These are phyloP conservation scores for Phyllotreta striolata DNA, from an alignment of 2,888 invertebrate genomes.

Conservation along the genomic window DNA sequence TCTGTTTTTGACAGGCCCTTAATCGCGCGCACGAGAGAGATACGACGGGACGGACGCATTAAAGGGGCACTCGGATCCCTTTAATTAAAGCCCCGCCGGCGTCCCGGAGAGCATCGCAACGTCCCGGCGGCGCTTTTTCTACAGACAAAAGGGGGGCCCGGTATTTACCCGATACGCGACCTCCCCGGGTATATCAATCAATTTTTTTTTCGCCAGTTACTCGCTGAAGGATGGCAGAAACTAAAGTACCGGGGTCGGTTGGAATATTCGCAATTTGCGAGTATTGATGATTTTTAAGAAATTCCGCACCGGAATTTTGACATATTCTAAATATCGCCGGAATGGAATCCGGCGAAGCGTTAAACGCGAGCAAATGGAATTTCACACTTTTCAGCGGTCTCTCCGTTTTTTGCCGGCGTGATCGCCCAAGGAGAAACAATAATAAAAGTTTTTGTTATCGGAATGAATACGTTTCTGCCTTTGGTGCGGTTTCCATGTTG, in stretches of 20 bases:
- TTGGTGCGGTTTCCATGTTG: conserved; percentile 24
- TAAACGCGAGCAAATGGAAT: conserved; percentile 31
- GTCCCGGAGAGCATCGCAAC: conserved; percentile 27
- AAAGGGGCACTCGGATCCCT: conserved; percentile 60
- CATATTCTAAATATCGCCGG: conserved; percentile 8
- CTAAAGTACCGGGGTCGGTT: too few relatives aligned
- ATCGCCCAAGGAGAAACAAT: conserved; percentile 28
- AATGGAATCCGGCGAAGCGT: conserved; percentile 18
- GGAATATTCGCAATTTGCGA: too few relatives aligned
- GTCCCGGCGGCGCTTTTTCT: conserved; percentile 17
- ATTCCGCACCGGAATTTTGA: background rate
- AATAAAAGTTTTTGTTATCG: conserved; percentile 24
- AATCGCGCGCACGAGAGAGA: conserved; percentile 61
- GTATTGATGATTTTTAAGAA: too few relatives aligned
- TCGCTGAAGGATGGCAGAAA: too few relatives aligned
- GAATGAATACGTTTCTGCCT: conserved; percentile 21
- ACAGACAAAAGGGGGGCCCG: conserved; percentile 2
- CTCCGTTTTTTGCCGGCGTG: conserved; percentile 18
- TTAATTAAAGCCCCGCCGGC: conserved; percentile 55
- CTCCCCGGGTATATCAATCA: too few relatives aligned
- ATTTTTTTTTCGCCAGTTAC: too few relatives aligned
- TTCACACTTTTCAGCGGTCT: conserved; percentile 27
- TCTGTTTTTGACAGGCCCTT: conserved; percentile 64
- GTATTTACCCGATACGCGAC: too few relatives aligned
- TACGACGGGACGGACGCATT: conserved; percentile 50